Conservation (phyloP, 2,888 invertebrate genomes). For the Phasia obesa region DNA sequence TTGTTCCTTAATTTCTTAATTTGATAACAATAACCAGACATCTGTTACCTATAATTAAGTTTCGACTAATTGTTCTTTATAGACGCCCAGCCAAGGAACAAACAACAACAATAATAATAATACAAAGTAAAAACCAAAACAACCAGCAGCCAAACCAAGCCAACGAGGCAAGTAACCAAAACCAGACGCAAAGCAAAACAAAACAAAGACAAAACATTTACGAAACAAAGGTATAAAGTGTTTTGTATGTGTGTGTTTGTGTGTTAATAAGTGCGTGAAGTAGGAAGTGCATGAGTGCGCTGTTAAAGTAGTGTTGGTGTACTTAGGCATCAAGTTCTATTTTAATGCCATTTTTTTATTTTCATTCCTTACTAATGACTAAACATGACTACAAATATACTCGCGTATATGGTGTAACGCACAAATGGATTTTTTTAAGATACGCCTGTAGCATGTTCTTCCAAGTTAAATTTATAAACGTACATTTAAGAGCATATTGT, state of each 20-base stretch:
- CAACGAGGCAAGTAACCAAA: constrained; percentile 41
- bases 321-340: constrained; percentile 57
- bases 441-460: constrained; percentile 36
- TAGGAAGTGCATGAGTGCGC: not conserved
- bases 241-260: not conserved
- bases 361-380: constrained; percentile 72
- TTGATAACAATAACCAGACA: constrained; percentile 70
- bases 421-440: constrained; percentile 24
- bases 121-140: constrained; percentile 50
- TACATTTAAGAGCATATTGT: not conserved
- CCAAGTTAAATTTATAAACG: constrained; percentile 45
- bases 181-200: constrained; percentile 22
- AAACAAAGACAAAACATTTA: constrained; percentile 39
- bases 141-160: constrained; percentile 48
- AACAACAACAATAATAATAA: constrained; percentile 43
- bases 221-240: constrained; percentile 21
- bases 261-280: not conserved
- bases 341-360: constrained; percentile 69
- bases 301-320: constrained; percentile 30
- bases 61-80: constrained; percentile 67
- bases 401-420: constrained; percentile 48
- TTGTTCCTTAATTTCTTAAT: constrained; percentile 68
- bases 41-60: constrained; percentile 71
- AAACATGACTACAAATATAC: constrained; percentile 71
- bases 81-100: constrained; percentile 36